Conservation (phyloP, 2,888 invertebrate species). For the Drosophila parthenogenetica region DNA sequence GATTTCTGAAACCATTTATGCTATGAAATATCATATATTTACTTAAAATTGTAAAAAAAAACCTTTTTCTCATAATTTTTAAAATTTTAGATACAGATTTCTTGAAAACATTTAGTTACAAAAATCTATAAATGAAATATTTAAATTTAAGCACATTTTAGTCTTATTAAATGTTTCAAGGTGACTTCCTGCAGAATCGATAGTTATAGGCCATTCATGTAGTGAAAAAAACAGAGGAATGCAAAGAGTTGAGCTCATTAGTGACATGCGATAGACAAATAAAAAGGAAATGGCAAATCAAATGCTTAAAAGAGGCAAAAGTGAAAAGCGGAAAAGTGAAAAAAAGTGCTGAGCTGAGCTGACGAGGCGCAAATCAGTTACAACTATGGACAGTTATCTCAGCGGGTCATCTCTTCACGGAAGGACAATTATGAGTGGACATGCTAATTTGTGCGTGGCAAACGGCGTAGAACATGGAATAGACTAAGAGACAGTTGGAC, state of each 20-base stretch:
- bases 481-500: constrained; percentile 30
- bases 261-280: constrained; percentile 76
- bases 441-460: constrained; percentile 82
- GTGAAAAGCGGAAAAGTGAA: constrained; percentile 14
- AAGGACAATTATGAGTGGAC: constrained; percentile 82
- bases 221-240: constrained; percentile 2
- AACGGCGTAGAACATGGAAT: constrained; percentile 9
- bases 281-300: constrained; percentile 74
- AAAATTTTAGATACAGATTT: no score
- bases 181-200: constrained; percentile 28
- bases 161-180: not conserved
- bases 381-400: constrained; percentile 80
- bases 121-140: no score
- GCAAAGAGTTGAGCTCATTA: constrained; percentile 60
- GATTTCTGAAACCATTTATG: no score
- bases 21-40: no score
- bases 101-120: no score
- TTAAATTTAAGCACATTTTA: not conserved
- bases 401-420: constrained; percentile 82
- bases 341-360: constrained; percentile 12
- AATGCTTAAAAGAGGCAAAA: constrained; percentile 46
- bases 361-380: constrained; percentile 75
- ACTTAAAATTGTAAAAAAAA: no score
- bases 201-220: constrained; percentile 16
- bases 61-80: no score